These are phyloP conservation scores for Drosophila tripunctata DNA, from an alignment of 2,888 invertebrate species.

Conservation along the genomic window DNA sequence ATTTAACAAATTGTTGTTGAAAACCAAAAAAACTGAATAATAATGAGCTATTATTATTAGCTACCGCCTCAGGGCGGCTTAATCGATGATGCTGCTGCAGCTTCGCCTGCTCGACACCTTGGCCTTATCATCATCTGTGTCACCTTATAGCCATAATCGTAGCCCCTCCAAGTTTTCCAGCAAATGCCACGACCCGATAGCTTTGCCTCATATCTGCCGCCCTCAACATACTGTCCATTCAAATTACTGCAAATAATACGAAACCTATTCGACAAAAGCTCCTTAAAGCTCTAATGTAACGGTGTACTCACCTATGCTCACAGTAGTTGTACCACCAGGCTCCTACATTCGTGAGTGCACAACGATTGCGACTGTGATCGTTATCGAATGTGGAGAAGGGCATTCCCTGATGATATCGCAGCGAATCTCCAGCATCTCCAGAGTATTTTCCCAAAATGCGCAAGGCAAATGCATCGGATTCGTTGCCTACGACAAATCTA, in stretches of 20 bases:
- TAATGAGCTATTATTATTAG: background rate
- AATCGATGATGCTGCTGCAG: slow-evolving; percentile 33
- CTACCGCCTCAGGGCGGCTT: slow-evolving; percentile 1
- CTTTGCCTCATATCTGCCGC: slow-evolving; percentile 83
- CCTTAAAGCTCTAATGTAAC: background rate
- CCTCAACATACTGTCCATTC: slow-evolving; percentile 85
- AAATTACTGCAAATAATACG: slow-evolving; percentile 85
- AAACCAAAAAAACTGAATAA: slow-evolving; percentile 4
- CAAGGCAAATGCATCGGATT: slow-evolving; percentile 87
- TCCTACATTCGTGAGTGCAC: slow-evolving; percentile 88
- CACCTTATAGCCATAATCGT: slow-evolving; percentile 86
- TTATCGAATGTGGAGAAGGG: slow-evolving; percentile 88
- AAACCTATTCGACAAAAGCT: too few species aligned
- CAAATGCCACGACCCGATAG: slow-evolving; percentile 86
- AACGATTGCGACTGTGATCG: slow-evolving; percentile 87
- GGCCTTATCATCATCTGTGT: slow-evolving; percentile 88
- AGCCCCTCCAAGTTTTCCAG: slow-evolving; percentile 89
- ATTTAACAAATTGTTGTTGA: slow-evolving; percentile 4
- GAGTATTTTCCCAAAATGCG: slow-evolving; percentile 87
- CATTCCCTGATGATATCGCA: slow-evolving; percentile 88
- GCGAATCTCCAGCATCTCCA: slow-evolving; percentile 89
- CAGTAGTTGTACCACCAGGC: slow-evolving; percentile 91
- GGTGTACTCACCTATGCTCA: slow-evolving; percentile 86
- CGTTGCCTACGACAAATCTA: slow-evolving; percentile 87
- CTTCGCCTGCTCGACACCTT: slow-evolving; percentile 43